Percentiles rank a stretch among this genome's conserved stretches.
phyloP scores from a whole-genome alignment of 2,888 invertebrate species.

The Lydus trimaculatus region DNA sequence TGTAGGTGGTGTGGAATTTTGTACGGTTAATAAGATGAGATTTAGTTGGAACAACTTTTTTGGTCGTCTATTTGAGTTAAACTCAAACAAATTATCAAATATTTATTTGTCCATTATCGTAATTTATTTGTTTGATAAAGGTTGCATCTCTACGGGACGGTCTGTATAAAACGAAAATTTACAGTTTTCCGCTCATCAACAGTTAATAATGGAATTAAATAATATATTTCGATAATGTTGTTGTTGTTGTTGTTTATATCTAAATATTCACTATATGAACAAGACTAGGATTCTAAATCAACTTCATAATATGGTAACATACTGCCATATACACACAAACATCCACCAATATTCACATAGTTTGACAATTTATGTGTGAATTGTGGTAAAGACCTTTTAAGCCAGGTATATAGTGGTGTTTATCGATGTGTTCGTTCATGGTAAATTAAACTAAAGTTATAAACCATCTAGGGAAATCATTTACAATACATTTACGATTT shows the following conservation, averaged over 20 bases:
- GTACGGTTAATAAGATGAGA: no score
- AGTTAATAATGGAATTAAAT: background rate
- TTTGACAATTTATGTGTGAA: constrained; percentile 24
- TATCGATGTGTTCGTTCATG: constrained; percentile 25
- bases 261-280: background rate
- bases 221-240: background rate
- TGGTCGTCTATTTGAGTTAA: no score
- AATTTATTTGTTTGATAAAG: no score
- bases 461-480: constrained; percentile 16
- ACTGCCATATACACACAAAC: constrained; percentile 5
- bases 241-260: background rate
- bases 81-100: no score
- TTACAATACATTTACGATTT: constrained; percentile 16
- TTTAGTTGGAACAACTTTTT: no score
- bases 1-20: background rate
- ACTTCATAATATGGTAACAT: constrained; percentile 15
- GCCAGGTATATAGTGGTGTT: constrained; percentile 11
- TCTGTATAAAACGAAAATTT: background rate
- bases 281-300: background rate
- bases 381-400: constrained; percentile 17
- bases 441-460: constrained; percentile 22
- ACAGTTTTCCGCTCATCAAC: background rate
- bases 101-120: no score
- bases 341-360: background rate
- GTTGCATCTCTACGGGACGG: no score